Evolutionary conservation across 2,113 vertebrate genomes (phyloP), one percentile per base, ranked within the genome.

Genomic region (Harpagus bidentatus): DNA sequence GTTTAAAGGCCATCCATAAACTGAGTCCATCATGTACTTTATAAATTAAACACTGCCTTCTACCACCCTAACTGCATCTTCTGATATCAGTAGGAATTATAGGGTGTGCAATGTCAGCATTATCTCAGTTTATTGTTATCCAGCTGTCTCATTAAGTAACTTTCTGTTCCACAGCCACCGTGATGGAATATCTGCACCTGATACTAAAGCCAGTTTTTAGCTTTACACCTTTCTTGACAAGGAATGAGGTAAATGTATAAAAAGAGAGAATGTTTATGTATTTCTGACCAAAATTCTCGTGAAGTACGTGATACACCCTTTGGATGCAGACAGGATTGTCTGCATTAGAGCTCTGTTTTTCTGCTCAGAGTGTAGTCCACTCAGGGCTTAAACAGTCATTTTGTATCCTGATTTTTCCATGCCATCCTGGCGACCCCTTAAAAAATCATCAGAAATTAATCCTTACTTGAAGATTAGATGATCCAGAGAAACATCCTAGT

Each of bases 221-320:
- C 47, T 89, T 99, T 50, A 99, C 98, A 13, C 98, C 99, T 6
- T 96, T 99, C 73, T 98, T 99, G 80, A 99, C 99, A 93, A 98
- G 98, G 82, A 99, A 98, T 77, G 99, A 99, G 99, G 99, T 99
- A 98, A 98, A 86, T 93, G 32, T 17, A 9, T 56, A 15, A 55
- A 77, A 59, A 76, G 18, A 61, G 2, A 43, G 25, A 45, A 80
- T 63, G 9, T 63, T 90, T 72, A 11, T 31, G 1, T 31, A 63
- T 86, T 88, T 86, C 62, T 88, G 50, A 66, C 19, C 50, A 70
- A 66, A 84, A 70, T 56, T 81, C 31, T 92, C 6, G 4, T 45
- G 8, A 82, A 79, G 34, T 23, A 50, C 0, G 0, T 67, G 47
- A 26, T 77, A 40, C 0, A 0, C 5, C 14, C 28, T 50, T 52